Base-by-base conservation (phyloP, 1,140 invertebrate species). In the Orchesella cincta region DNA sequence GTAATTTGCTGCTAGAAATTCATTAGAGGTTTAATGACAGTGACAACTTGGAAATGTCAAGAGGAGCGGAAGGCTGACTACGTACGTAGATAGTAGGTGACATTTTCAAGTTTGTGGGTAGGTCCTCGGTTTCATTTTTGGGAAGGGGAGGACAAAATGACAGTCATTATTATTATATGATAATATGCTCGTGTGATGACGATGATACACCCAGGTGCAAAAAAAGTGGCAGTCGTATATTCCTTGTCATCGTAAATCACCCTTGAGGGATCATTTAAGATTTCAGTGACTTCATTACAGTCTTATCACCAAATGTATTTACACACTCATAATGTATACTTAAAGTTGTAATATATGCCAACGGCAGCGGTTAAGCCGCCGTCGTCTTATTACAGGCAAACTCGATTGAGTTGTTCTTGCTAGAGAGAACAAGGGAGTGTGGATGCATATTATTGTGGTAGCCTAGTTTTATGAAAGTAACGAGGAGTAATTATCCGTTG, bases 191-290 rank as follows among this genome's bases (percentile, higher is more conserved):
- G 39, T 46, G 20, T 46, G 39, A 46, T 46, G 39, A 46, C 39
- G 8, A 46, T 46, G n/a, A 46, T 46, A 46, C 39, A 29, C 26
- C 62, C 62, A 67, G 62, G 62, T 67, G 62, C 62, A 67, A 67
- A n/a, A n/a, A n/a, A n/a, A 31, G 31, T 67, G 62, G 5, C 62
- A 67, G 28, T 31, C 62, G 2, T 67, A n/a, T n/a, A n/a, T n/a
- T n/a, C 26, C 31, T 23, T 67, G 28, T 67, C 54, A 23, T 57
- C 54, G 26, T 57, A 57, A 67, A 67, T 67, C 33, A 67, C 62
- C 28, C 62, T 67, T 67, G 62, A 67, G 31, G 62, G 31, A 67
- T 67, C 62, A 67, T 67, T 67, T 67, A 29, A 67, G 62, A 67
- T 67, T 67, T 67, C 33, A n/a, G 62, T 67, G 62, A 31, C 62